These are phyloP conservation scores for Catostomus latipinnis DNA, from an alignment of 2,797 vertebrate genomes.

Conservation along the genomic window DNA sequence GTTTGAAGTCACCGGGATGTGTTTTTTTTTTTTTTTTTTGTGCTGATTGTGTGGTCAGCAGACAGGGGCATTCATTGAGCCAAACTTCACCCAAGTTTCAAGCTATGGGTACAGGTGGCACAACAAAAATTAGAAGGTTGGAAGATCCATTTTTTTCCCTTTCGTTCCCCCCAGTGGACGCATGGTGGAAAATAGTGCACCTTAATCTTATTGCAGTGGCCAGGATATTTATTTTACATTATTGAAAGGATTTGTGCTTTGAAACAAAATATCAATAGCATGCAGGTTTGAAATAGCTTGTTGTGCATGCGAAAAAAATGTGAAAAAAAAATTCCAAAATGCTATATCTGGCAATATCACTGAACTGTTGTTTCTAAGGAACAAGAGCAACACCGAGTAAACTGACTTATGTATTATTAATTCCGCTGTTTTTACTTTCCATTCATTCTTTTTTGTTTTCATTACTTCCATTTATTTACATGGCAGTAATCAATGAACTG, in stretches of 20 bases:
- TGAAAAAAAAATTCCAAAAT: constrained; percentile 23
- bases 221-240: not conserved
- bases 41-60: constrained; percentile 51
- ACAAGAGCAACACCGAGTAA: constrained; percentile 58
- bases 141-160: constrained; percentile 53
- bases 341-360: constrained; percentile 29
- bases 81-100: constrained; percentile 43
- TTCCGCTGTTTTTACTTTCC: constrained; percentile 57
- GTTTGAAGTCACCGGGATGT: constrained; percentile 44
- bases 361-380: constrained; percentile 58
- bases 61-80: constrained; percentile 37
- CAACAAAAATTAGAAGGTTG: constrained; percentile 9
- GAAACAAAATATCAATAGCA: constrained; percentile 79
- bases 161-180: constrained; percentile 70
- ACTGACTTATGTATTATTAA: constrained; percentile 19
- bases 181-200: constrained; percentile 66
- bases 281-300: constrained; percentile 77
- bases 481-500: not conserved
- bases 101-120: constrained; percentile 42
- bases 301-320: constrained; percentile 66
- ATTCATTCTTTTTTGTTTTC: constrained; percentile 48
- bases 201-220: constrained; percentile 38
- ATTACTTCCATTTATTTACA: not conserved
- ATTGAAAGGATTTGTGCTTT: constrained; percentile 75
- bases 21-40: constrained; percentile 45